These are phyloP conservation scores for Eurystomus glaucurus DNA, from an alignment of 2,797 vertebrate genomes.

Conservation along the genomic window DNA sequence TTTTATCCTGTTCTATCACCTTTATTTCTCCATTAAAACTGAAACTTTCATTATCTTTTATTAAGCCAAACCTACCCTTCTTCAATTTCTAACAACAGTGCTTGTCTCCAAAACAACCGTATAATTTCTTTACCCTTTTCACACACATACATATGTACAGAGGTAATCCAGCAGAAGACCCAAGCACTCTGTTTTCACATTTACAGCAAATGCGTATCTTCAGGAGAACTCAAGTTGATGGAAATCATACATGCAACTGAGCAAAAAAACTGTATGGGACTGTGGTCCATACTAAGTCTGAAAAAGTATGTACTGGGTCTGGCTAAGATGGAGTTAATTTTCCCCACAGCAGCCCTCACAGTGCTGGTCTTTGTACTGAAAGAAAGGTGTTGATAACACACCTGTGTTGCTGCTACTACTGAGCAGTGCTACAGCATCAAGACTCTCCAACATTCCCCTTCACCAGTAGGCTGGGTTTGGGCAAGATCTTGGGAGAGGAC, in stretches of 20 bases:
- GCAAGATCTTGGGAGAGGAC: neutral
- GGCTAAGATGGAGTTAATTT: neutral
- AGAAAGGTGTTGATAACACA: neutral
- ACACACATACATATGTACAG: neutral
- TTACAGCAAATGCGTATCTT: neutral
- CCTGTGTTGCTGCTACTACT: neutral
- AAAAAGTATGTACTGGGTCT: neutral
- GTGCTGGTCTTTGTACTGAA: neutral
- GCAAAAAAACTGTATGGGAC: neutral
- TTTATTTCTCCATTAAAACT: neutral
- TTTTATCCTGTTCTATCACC: neutral
- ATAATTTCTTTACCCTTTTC: neutral
- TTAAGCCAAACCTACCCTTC: neutral
- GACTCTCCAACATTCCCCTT: neutral
- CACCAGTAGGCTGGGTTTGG: neutral
- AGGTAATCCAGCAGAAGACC: neutral
- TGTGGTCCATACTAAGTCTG: neutral
- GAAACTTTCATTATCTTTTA: neutral
- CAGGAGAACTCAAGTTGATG: fast-evolving
- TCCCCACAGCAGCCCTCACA: neutral
- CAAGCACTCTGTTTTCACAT: neutral
- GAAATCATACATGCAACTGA: neutral
- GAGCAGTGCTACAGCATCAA: neutral
- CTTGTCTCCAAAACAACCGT: neutral
- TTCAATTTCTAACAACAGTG: neutral